Base-by-base conservation (phyloP, 2,113 vertebrate species). In the Donacobius atricapilla region DNA sequence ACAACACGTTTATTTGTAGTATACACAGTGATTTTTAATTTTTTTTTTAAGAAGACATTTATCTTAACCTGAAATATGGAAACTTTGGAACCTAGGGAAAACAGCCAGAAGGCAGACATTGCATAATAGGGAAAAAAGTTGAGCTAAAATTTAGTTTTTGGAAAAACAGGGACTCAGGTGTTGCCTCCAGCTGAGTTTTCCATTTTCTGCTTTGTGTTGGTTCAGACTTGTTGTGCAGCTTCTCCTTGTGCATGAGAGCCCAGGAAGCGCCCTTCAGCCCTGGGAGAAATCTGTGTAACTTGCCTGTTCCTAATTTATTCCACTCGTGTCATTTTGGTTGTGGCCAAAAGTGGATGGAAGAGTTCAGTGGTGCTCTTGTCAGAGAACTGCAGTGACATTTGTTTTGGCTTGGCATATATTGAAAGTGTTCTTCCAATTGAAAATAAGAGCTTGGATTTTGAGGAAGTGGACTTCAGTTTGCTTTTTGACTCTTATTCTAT, bases 1-100 rank as follows among this genome's bases (percentile, higher is more conserved):
- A 95, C 60, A 95, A 51, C 42, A 87, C 14, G 70, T 91, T 96
- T 94, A 83, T 87, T 71, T 93, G 64, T 51, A 84, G 15, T 47
- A 63, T 73, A 91, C 51, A 47, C 27, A 45, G 22, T 89, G 58
- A 45, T 68, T 89, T 39, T 20, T 9, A 44, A 69, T 76, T 48
- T n/a, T 53, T 73, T 72, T 54, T 73, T 76, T 95, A 71, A 73
- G n/a, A 56, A 77, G 42, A 20, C 7, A 14, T 56, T 70, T 70
- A 21, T 68, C 81, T 83, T 84, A 81, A 53, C 70, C 68, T 65
- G 45, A 87, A 80, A 30, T 89, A 78, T 90, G 56, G 42, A 75
- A 70, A 45, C 22, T 68, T 77, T 68, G 20, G 35, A 53, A 87
- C 45, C 7, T 35, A 30, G 75, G 35, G 40, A 83, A 81, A 75